A percentile compares a stretch with the other conserved stretches of the same genome.
These are phyloP conservation scores for Agriotes lineatus DNA, from an alignment of 2,888 invertebrate species.

Conservation along the genomic window DNA sequence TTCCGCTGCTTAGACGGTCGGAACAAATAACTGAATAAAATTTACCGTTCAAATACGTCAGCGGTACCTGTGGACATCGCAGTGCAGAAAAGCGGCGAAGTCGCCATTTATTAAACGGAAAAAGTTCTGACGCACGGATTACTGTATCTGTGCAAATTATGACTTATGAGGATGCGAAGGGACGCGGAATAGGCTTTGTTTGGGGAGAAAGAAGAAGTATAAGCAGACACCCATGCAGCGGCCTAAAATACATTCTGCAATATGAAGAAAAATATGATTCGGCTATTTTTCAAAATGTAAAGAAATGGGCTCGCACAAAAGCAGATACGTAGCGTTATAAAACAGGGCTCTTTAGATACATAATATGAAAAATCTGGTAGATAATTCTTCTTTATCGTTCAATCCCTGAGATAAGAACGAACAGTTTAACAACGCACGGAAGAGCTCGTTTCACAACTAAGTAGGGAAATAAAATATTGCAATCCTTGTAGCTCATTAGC, in stretches of 20 bases:
- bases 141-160: constrained; percentile 36
- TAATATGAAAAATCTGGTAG: background rate
- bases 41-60: background rate
- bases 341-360: background rate
- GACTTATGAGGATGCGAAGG: constrained; percentile 34
- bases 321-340: constrained; percentile 5
- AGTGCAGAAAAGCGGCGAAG: constrained; percentile 7
- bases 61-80: constrained; percentile 15
- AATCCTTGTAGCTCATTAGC: no score
- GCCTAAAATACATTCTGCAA: constrained; percentile 3
- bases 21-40: background rate
- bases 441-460: no score
- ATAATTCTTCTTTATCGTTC: background rate
- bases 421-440: no score
- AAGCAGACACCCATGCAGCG: constrained; percentile 26
- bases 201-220: constrained; percentile 33
- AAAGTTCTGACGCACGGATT: constrained; percentile 33
- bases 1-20: background rate
- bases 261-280: constrained; percentile 30
- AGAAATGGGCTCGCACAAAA: constrained; percentile 11
- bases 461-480: no score
- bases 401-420: no score
- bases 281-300: constrained; percentile 29
- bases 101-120: constrained; percentile 32
- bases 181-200: constrained; percentile 31